Conservation (phyloP, 2,797 vertebrate species). For the Coccyzus lansbergi region DNA sequence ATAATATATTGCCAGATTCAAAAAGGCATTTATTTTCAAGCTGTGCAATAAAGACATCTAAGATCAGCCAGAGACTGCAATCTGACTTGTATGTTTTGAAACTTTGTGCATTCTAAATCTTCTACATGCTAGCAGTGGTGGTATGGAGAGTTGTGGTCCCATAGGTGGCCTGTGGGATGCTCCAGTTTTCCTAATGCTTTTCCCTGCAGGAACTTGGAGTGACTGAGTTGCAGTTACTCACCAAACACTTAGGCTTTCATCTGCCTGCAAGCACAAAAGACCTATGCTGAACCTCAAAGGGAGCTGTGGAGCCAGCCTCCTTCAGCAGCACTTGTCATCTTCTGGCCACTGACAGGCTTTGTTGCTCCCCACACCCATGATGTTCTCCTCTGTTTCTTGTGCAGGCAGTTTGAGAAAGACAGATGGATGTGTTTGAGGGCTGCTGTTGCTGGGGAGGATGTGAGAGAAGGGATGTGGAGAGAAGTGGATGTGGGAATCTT, state of each 20-base stretch:
- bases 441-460: background rate
- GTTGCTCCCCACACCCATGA: accelerated
- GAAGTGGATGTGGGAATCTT: background rate
- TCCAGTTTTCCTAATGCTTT: background rate
- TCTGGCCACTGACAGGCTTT: background rate
- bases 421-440: background rate
- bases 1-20: background rate
- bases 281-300: background rate
- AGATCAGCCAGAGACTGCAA: background rate
- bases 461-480: background rate
- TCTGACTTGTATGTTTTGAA: accelerated
- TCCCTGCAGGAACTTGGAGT: background rate
- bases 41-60: background rate
- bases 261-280: background rate
- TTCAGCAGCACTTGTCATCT: background rate
- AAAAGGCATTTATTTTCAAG: background rate
- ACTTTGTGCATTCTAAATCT: background rate
- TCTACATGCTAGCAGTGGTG: background rate
- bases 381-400: background rate
- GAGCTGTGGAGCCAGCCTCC: background rate
- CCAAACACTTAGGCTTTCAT: background rate
- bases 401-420: background rate
- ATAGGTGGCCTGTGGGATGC: background rate
- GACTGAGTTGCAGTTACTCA: background rate
- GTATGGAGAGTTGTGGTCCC: background rate